Conservation (phyloP, 2,113 vertebrate genomes). For the Tachuris rubrigastra region DNA sequence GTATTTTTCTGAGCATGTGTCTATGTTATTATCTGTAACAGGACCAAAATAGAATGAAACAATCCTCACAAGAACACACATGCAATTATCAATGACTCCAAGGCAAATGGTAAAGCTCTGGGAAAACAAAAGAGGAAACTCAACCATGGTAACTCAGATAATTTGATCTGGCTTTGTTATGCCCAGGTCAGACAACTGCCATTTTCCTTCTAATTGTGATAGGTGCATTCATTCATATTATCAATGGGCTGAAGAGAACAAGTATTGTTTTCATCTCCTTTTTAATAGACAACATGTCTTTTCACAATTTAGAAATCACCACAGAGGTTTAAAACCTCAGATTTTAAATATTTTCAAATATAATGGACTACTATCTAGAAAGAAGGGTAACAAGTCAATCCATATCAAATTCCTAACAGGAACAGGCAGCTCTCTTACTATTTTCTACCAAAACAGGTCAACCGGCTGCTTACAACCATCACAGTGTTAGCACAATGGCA, state of each 20-base stretch:
- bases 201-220: background rate
- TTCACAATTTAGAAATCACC: background rate
- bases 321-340: background rate
- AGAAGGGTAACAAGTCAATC: background rate
- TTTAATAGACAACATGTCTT: background rate
- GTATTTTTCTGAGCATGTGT: background rate
- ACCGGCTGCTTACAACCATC: background rate
- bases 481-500: background rate
- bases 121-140: background rate
- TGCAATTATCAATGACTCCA: background rate
- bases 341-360: background rate
- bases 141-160: background rate
- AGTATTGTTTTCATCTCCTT: background rate
- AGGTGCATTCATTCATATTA: background rate
- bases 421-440: background rate
- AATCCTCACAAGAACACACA: background rate
- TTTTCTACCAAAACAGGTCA: background rate
- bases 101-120: background rate
- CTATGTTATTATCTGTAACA: background rate
- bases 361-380: background rate
- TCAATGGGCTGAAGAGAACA: background rate
- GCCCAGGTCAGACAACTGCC: background rate
- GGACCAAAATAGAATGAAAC: background rate
- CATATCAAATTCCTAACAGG: background rate
- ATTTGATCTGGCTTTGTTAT: background rate